phyloP scores from a whole-genome alignment of 2,797 vertebrate species.

The Ctenopoma multispine region DNA sequence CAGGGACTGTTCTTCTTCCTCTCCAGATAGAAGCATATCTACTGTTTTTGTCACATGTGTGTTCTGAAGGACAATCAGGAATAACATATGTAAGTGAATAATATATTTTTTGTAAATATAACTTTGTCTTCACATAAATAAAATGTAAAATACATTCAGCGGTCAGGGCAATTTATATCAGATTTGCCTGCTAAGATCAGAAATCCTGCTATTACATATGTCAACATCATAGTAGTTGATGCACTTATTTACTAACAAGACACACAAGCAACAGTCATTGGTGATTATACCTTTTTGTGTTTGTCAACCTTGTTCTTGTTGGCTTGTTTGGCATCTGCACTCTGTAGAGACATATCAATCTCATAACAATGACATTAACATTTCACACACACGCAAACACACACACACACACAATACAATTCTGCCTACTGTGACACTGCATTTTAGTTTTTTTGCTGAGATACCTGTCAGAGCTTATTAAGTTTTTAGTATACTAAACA shows the following conservation, averaged over 20 bases:
- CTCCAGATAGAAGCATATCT: conserved; percentile 62
- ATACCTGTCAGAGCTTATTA: background rate
- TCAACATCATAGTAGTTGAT: background rate
- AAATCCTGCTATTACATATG: too few species aligned
- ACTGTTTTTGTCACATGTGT: conserved; percentile 63
- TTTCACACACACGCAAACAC: background rate
- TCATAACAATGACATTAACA: background rate
- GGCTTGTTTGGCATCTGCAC: conserved; percentile 26
- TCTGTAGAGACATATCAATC: conserved; percentile 40
- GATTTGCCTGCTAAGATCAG: background rate
- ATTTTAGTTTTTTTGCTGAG: background rate
- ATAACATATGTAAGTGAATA: conserved; percentile 12
- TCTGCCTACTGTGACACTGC: background rate
- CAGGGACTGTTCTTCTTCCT: conserved; percentile 62
- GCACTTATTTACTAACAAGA: background rate
- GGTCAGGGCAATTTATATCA: background rate
- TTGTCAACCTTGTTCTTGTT: conserved; percentile 30
- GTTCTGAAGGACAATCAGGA: conserved; percentile 67
- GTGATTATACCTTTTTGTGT: conserved; percentile 53
- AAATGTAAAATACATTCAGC: background rate
- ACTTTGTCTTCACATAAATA: background rate
- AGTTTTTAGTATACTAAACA: background rate
- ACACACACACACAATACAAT: too few species aligned
- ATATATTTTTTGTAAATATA: background rate
- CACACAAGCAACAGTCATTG: background rate